phyloP scores from a whole-genome alignment of 2,113 vertebrate genomes.

The Phodopus roborovskii region DNA sequence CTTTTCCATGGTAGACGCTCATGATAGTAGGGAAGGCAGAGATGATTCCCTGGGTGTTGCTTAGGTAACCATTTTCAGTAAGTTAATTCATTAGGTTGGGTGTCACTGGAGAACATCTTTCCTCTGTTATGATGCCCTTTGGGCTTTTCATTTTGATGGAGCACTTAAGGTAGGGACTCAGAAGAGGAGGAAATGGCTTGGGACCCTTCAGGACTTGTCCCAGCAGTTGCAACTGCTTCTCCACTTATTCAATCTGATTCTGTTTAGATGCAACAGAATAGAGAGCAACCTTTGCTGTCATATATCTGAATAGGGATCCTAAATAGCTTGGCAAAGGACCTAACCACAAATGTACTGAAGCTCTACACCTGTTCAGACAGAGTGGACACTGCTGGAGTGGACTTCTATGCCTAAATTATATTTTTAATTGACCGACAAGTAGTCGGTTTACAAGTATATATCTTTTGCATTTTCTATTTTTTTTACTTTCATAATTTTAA shows the following conservation, averaged over 20 bases:
- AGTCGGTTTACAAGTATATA: neutral
- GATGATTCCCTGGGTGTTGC: slow-evolving; percentile 88
- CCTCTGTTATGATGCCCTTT: slow-evolving; percentile 86
- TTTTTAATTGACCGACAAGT: neutral
- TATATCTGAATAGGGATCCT: neutral
- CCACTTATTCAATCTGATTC: neutral
- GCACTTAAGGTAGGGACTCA: slow-evolving; percentile 94
- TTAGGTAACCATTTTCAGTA: slow-evolving; percentile 93
- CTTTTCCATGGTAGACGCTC: slow-evolving; percentile 92
- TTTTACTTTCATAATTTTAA: neutral
- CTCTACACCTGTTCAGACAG: neutral
- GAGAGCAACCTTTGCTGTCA: neutral
- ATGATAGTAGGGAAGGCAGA: slow-evolving; percentile 92
- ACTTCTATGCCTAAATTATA: neutral
- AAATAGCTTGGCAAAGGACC: neutral
- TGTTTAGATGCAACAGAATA: neutral
- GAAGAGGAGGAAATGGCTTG: slow-evolving; percentile 88
- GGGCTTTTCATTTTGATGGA: slow-evolving; percentile 90
- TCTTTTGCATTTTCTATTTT: neutral
- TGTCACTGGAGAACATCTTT: slow-evolving; percentile 90
- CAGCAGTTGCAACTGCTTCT: neutral
- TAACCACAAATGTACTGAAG: neutral
- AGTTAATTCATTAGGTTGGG: slow-evolving; percentile 94
- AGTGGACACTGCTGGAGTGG: neutral
- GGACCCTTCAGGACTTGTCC: slow-evolving; percentile 92